phyloP scores from a whole-genome alignment of 1,140 invertebrate species.

The Drosophila nasuta region DNA sequence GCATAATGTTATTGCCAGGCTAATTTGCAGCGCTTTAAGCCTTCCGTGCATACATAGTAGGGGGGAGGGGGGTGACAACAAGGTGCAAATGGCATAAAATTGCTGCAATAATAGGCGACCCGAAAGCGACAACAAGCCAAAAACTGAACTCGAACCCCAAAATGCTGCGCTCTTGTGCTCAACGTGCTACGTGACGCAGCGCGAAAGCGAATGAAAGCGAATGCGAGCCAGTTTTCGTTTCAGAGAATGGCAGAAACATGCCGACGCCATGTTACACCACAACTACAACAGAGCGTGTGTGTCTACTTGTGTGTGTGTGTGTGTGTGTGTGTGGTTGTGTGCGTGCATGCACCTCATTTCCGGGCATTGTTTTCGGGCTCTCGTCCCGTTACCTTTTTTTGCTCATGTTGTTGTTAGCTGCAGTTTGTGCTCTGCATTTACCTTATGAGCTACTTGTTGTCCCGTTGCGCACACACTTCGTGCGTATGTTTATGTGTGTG shows the following conservation, averaged over 20 bases:
- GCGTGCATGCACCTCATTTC: conserved; percentile 77
- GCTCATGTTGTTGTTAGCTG: conserved; percentile 11
- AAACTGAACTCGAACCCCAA: conserved; percentile 13
- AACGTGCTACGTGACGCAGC: conserved; percentile 23
- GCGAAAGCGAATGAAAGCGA: conserved; percentile 55
- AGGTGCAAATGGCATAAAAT: conserved; percentile 81
- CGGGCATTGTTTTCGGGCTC: conserved; percentile 71
- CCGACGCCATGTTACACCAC: conserved; percentile 31
- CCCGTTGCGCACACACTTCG: conserved; percentile 40
- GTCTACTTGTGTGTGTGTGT: conserved; percentile 10
- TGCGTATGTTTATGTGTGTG: too few relatives aligned
- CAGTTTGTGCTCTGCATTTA: conserved; percentile 33
- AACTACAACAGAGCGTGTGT: too few relatives aligned
- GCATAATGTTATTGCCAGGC: conserved; percentile 48
- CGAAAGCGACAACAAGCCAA: conserved; percentile 47
- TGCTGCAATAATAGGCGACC: conserved; percentile 63
- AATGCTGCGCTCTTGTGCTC: conserved; percentile 29
- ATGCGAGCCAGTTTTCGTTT: conserved; percentile 25
- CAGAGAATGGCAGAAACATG: conserved; percentile 39
- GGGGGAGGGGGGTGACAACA: conserved; percentile 17
- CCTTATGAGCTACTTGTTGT: conserved; percentile 81
- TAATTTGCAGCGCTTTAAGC: conserved; percentile 33
- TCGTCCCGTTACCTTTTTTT: conserved; percentile 17
- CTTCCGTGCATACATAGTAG: too few relatives aligned
- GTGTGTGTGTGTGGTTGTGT: conserved; percentile 33